Percentiles rank a stretch among this genome's conserved stretches.
Conservation (phyloP, 2,113 vertebrate genomes). For the Synodontis membranacea region DNA sequence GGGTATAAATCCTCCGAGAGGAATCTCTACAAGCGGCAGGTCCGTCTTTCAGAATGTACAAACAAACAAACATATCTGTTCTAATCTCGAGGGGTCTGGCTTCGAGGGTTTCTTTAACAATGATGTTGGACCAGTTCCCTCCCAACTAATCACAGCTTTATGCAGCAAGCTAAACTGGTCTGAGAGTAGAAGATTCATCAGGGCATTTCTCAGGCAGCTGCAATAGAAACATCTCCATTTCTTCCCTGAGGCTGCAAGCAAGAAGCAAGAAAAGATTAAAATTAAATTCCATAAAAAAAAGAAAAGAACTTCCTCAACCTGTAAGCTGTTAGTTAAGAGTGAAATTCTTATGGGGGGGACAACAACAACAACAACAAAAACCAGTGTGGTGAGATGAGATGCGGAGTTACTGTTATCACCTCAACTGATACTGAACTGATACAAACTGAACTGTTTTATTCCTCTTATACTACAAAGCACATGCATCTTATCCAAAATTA, state of each 20-base stretch:
- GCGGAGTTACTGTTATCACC: background rate
- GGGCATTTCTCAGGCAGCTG: constrained; percentile 77
- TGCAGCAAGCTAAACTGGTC: background rate
- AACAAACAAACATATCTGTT: background rate
- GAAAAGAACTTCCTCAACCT: background rate
- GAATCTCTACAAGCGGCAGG: background rate
- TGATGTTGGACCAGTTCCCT: background rate
- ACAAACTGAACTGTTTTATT: background rate
- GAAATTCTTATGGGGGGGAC: background rate
- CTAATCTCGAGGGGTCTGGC: too few species aligned
- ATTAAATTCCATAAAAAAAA: too few species aligned
- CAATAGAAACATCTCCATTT: constrained; percentile 84
- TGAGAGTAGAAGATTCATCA: background rate
- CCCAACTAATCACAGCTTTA: background rate
- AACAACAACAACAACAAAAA: too few species aligned
- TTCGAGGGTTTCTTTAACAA: background rate
- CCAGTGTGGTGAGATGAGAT: background rate
- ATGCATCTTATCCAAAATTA: too few species aligned
- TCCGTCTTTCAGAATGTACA: background rate
- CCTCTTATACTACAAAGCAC: background rate
- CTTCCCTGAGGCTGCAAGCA: constrained; percentile 88
- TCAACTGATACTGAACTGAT: too few species aligned
- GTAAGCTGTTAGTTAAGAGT: background rate
- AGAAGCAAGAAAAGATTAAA: background rate
- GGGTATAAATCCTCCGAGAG: background rate